Conservation (phyloP, 2,888 invertebrate species). For the Apamea sordens region DNA sequence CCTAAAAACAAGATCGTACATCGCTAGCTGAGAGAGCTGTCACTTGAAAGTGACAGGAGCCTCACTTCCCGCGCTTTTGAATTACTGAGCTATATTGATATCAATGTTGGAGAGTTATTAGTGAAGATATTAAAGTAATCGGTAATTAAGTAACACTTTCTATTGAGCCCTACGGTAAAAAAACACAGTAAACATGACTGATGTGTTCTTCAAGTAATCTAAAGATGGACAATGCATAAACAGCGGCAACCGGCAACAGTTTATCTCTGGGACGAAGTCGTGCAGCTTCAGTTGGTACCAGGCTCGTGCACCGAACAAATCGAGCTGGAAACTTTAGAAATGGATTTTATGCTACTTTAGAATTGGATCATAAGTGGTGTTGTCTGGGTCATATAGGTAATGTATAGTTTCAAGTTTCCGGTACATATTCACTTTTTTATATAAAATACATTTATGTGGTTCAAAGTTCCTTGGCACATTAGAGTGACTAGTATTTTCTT, state of each 20-base stretch:
- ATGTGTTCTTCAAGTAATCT: background rate
- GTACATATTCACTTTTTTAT: background rate
- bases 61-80: background rate
- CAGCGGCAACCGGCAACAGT: background rate
- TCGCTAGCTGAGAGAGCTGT: background rate
- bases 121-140: background rate
- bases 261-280: background rate
- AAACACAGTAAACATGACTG: background rate
- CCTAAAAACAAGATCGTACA: background rate
- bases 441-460: background rate
- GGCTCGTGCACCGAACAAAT: no score
- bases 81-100: background rate
- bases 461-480: background rate
- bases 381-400: no score
- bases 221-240: background rate
- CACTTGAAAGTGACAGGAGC: background rate
- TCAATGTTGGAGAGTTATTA: background rate
- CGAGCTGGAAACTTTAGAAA: background rate
- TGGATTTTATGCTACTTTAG: background rate
- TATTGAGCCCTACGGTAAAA: background rate
- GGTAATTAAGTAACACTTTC: background rate
- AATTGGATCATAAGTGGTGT: background rate
- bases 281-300: background rate
- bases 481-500: background rate
- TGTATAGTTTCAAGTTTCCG: no score